These are phyloP conservation scores for Nomada hirtipes DNA, from an alignment of 2,888 invertebrate species.

Conservation along the genomic window DNA sequence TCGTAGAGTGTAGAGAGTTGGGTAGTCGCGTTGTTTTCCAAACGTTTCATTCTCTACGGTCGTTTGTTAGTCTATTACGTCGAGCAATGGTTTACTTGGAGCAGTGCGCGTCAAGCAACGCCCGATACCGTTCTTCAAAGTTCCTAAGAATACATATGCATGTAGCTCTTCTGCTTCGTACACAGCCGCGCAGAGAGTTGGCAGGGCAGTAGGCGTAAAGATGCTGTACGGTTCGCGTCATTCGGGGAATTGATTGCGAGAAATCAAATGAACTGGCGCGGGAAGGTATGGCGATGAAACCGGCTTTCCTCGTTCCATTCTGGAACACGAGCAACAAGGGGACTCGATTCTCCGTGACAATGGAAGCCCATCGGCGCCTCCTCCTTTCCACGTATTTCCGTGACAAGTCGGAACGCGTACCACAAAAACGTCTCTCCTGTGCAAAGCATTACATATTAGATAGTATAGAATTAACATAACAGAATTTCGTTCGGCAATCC, in stretches of 20 bases:
- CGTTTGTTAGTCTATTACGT: background rate
- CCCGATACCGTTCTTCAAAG: background rate
- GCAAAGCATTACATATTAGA: too few relatives aligned
- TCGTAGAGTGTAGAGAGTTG: too few relatives aligned
- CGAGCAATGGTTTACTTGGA: background rate
- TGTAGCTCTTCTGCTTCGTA: background rate
- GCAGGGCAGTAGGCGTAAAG: background rate
- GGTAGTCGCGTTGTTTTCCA: background rate
- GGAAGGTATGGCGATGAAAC: conserved; percentile 49
- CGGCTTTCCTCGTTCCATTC: conserved; percentile 59
- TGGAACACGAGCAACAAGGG: conserved; percentile 28
- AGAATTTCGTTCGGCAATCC: too few relatives aligned
- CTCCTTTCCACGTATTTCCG: too few relatives aligned
- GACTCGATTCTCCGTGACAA: conserved; percentile 5
- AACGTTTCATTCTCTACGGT: background rate
- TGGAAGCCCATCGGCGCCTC: background rate
- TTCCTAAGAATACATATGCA: background rate
- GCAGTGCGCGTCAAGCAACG: background rate
- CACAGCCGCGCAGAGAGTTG: background rate
- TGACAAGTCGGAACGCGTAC: background rate
- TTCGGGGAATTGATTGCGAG: conserved; percentile 4
- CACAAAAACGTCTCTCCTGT: background rate
- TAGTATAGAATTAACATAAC: too few relatives aligned
- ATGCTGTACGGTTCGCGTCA: conserved; percentile 16
- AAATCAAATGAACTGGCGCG: conserved; percentile 10